Evolutionary conservation across 30 jellyfish, hydroid and myxozoan genomes (phyloP), one percentile per base, ranked within the genome.

Genomic region (Morbakka virulenta): DNA sequence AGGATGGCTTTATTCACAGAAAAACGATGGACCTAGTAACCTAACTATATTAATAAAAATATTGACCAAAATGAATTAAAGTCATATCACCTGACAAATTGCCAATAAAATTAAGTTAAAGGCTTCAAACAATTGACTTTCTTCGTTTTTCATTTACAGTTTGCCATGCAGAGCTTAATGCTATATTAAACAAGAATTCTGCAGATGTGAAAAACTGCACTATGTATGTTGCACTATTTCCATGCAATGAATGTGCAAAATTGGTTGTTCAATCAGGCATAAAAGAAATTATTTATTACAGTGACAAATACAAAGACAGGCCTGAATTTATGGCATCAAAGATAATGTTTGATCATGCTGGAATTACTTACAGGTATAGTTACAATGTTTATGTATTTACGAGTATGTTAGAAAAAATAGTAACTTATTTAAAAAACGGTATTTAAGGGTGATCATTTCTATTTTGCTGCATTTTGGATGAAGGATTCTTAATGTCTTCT

Each of bases 111-210:
- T n/a, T n/a, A n/a, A n/a, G n/a, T n/a, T n/a, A n/a, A n/a, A n/a
- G n/a, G n/a, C n/a, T n/a, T n/a, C n/a, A n/a, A n/a, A n/a, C n/a
- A n/a, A n/a, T n/a, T n/a, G n/a, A n/a, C n/a, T n/a, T n/a, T n/a
- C n/a, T n/a, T n/a, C n/a, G n/a, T n/a, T n/a, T n/a, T n/a, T n/a
- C n/a, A n/a, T n/a, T 52, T 67, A 12, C 53, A 93, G 99, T 93
- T n/a, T 93, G 99, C 65, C 99, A 93, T 86, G 96, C 99, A 4
- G 99, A 93, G 61, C 64, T 93, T 89, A 93, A 93, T 82, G 99
- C 99, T 17, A 76, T 93, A 1, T 22, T 93, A 74, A 93, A 93
- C 91, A 93, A 86, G 81, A 93, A 86, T 66, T 81, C 97, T 9
- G 95, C 94, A 41, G 97, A 82, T 63, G 95, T 93, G 4, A 83